These are phyloP conservation scores for Leptinotarsa texana DNA, from an alignment of 1,140 invertebrate genomes.

Conservation along the genomic window DNA sequence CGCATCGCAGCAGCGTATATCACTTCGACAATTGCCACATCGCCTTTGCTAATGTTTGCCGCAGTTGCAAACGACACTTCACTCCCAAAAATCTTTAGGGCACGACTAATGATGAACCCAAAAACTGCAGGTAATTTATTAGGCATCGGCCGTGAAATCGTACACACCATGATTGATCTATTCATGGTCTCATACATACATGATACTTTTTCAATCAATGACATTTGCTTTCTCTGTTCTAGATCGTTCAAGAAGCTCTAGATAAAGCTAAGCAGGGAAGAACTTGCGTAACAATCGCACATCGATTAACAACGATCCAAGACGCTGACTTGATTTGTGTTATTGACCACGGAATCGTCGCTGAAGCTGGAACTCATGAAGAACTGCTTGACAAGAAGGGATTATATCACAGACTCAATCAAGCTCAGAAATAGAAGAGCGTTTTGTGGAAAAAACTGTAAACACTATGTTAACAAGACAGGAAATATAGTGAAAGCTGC, in stretches of 20 bases:
- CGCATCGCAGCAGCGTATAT: no score
- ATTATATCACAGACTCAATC: slow-evolving; percentile 75
- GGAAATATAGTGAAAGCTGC: background rate
- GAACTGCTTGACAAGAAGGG: slow-evolving; percentile 76
- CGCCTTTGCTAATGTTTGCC: no score
- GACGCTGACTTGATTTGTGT: slow-evolving; percentile 82
- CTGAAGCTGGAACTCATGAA: slow-evolving; percentile 81
- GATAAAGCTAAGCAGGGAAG: slow-evolving; percentile 70
- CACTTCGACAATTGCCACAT: no score
- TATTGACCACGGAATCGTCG: slow-evolving; percentile 74
- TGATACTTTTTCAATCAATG: background rate
- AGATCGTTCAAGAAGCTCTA: slow-evolving; percentile 72
- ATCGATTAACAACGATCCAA: slow-evolving; percentile 79
- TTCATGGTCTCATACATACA: background rate
- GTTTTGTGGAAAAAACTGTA: background rate
- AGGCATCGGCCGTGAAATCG: background rate
- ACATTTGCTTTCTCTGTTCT: slow-evolving; percentile 20
- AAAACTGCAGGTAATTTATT: background rate
- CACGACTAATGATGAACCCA: no score
- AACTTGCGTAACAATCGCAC: slow-evolving; percentile 82
- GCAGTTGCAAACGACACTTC: no score
- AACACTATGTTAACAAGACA: no score
- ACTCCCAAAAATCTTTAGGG: no score
- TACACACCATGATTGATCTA: no score
- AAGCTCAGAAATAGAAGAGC: background rate